Conservation (phyloP, 2,113 vertebrate species). For the Lontra canadensis region DNA sequence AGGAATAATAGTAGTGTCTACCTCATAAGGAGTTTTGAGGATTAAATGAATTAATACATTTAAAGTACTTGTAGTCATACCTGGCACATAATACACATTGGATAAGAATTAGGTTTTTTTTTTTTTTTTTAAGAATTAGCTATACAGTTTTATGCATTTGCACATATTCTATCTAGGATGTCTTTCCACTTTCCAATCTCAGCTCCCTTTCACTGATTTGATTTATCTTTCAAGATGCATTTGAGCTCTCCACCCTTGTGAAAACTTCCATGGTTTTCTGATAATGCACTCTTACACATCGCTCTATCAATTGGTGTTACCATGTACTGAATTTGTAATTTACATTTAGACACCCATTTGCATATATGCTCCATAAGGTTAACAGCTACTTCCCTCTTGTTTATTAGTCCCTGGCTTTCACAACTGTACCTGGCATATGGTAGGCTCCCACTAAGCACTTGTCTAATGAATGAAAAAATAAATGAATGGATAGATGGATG, state of each 20-base stretch:
- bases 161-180: background rate
- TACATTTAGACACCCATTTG: background rate
- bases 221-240: background rate
- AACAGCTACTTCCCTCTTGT: background rate
- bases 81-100: background rate
- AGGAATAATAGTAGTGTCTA: background rate
- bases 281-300: background rate
- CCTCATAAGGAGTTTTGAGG: background rate
- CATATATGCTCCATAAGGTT: background rate
- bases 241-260: background rate
- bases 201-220: background rate
- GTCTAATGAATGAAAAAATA: background rate
- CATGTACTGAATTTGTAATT: background rate
- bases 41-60: background rate
- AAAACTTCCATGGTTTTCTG: background rate
- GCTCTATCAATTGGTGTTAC: background rate
- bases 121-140: background rate
- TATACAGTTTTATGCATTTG: background rate
- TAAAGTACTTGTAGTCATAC: background rate
- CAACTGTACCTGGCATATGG: background rate
- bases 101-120: background rate
- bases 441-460: background rate
- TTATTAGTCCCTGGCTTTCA: background rate
- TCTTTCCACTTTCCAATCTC: background rate
- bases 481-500: background rate